These are phyloP conservation scores for Acrocyrtus sp. DNA, from an alignment of 2,888 invertebrate species.

Conservation along the genomic window DNA sequence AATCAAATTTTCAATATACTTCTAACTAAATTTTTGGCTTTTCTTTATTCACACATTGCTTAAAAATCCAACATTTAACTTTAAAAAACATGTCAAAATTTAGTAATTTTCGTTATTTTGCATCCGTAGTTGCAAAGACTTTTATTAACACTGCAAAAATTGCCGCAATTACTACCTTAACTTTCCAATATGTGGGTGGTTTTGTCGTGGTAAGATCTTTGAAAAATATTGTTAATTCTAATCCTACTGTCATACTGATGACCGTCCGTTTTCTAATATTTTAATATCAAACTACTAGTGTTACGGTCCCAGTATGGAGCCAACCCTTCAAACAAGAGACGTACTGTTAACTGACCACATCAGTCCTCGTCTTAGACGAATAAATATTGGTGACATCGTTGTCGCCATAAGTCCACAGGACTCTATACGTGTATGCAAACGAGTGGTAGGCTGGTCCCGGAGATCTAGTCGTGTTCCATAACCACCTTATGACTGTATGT, in stretches of 20 bases:
- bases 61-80: too few species aligned
- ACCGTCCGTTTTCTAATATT: not conserved
- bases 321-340: slow-evolving; percentile 84
- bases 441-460: slow-evolving; percentile 78
- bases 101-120: too few species aligned
- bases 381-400: slow-evolving; percentile 83
- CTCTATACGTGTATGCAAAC: slow-evolving; percentile 83
- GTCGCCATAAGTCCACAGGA: slow-evolving; percentile 80
- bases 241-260: not conserved
- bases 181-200: slow-evolving; percentile 54
- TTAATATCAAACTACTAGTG: slow-evolving; percentile 73
- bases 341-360: slow-evolving; percentile 85
- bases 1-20: too few species aligned
- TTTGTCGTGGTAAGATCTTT: slow-evolving; percentile 56
- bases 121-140: not conserved
- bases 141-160: slow-evolving; percentile 21
- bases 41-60: too few species aligned
- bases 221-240: not conserved
- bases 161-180: slow-evolving; percentile 46
- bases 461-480: slow-evolving; percentile 71
- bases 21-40: too few species aligned
- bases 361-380: slow-evolving; percentile 73
- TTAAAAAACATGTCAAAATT: too few species aligned
- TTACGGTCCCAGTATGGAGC: slow-evolving; percentile 93
- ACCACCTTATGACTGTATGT: slow-evolving; percentile 20